Conservation (phyloP, 1,140 invertebrate species). For the Brachionus koreanus region DNA sequence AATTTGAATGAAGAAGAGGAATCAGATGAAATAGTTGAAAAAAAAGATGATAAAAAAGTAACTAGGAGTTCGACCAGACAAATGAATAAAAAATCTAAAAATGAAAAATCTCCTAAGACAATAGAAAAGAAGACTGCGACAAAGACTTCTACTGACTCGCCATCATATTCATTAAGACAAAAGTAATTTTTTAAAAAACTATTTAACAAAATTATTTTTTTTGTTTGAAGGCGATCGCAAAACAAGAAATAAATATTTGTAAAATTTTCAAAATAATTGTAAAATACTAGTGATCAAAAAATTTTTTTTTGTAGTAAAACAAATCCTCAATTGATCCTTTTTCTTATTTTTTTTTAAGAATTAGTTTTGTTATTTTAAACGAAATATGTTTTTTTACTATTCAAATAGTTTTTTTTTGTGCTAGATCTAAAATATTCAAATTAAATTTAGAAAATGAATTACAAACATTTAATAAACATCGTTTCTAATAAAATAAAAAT, state of each 20-base stretch:
- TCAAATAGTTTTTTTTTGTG: neutral
- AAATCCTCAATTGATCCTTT: neutral
- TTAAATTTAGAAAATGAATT: neutral
- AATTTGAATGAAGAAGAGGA: neutral
- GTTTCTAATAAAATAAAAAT: neutral
- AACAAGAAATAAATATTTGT: neutral
- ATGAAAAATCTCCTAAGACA: neutral
- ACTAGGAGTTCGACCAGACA: neutral
- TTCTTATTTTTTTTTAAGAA: neutral
- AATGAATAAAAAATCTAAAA: neutral
- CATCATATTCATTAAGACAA: conserved; percentile 22
- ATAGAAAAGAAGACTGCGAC: neutral
- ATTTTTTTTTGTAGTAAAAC: neutral
- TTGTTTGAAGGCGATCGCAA: neutral
- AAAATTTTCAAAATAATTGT: neutral
- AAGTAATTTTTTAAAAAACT: neutral
- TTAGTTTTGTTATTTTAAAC: conserved; percentile 7
- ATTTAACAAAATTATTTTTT: too few relatives aligned
- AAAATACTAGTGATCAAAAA: neutral
- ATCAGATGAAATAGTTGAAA: neutral
- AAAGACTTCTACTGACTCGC: neutral
- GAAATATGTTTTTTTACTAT: neutral
- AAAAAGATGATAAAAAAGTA: neutral
- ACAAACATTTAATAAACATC: neutral
- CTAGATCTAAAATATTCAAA: neutral